A percentile compares a stretch with the other conserved stretches of the same genome.
Conservation (phyloP, 2,797 vertebrate genomes). For the Synaphobranchus kaupii region DNA sequence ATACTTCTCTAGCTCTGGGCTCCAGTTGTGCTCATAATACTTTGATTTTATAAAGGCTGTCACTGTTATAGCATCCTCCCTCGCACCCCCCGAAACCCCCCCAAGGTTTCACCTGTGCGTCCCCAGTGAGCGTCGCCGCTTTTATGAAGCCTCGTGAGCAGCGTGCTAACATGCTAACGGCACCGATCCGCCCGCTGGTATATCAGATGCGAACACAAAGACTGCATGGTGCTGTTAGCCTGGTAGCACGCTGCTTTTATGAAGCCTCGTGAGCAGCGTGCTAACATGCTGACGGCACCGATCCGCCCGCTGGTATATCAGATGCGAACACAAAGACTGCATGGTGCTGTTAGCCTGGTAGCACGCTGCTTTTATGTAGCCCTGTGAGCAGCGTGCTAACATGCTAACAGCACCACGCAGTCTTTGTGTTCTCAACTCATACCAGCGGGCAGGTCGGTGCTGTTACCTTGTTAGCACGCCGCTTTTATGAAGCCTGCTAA, state of each 20-base stretch:
- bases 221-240: too few relatives aligned
- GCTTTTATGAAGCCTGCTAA: too few relatives aligned
- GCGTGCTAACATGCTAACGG: neutral
- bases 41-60: conserved; percentile 10
- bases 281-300: too few relatives aligned
- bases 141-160: neutral
- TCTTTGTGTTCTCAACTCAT: neutral
- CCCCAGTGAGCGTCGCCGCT: neutral
- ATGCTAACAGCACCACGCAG: neutral
- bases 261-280: neutral
- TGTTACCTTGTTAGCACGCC: too few relatives aligned
- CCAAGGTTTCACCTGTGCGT: neutral
- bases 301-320: too few relatives aligned
- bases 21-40: neutral
- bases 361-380: neutral
- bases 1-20: neutral
- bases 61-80: neutral
- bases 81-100: neutral
- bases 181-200: too few relatives aligned
- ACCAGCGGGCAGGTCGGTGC: neutral
- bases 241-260: neutral
- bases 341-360: too few relatives aligned
- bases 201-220: too few relatives aligned
- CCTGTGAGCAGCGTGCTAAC: neutral
- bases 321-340: too few relatives aligned